Base-by-base conservation (phyloP, 2,888 invertebrate genomes). In the Sericinus montela region DNA sequence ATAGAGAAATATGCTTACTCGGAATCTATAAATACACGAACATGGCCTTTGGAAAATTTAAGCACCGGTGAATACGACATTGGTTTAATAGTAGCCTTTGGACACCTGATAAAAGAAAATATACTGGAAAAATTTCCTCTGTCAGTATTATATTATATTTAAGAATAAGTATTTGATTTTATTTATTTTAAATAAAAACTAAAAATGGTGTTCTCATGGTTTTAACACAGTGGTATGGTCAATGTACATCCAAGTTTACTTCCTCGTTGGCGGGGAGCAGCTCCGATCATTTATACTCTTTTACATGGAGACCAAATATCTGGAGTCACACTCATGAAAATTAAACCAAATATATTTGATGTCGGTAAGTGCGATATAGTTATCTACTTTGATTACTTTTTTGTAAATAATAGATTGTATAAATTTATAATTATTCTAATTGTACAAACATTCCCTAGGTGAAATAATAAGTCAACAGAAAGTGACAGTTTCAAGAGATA, bases 191-290 rank as follows among this genome's bases (percentile, higher is more conserved):
- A 19, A 2, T 19, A 19, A 19, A 19, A 19, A 19, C 2, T 19
- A 19, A 3, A 19, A n/a, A n/a, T n/a, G n/a, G n/a, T n/a, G n/a
- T n/a, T 19, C 34, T 14, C 23, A n/a, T n/a, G n/a, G n/a, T n/a
- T n/a, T n/a, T 23, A 11, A 28, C 87, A 45, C 71, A 96, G 95
- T 64, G 98, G 98, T 19, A 96, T 98, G 90, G 86, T 98, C 28
- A 98, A 98, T 88, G 94, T 98, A 0, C 98, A 98, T 79, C 97
- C 95, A 0, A 98, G 98, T 80, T 76, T 98, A 41, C 80, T 98
- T 54, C 98, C 98, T 0, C 90, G 94, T 47, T 98, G 97, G 97
- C 90, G 98, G 59, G 98, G 98, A 5, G 97, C 98, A 8, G 95
- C 98, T 0, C 98, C 98, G 0, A 94, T 98, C 40, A 92, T 95